phyloP scores from a whole-genome alignment of 2,113 vertebrate species.

The Platysteira castanea region DNA sequence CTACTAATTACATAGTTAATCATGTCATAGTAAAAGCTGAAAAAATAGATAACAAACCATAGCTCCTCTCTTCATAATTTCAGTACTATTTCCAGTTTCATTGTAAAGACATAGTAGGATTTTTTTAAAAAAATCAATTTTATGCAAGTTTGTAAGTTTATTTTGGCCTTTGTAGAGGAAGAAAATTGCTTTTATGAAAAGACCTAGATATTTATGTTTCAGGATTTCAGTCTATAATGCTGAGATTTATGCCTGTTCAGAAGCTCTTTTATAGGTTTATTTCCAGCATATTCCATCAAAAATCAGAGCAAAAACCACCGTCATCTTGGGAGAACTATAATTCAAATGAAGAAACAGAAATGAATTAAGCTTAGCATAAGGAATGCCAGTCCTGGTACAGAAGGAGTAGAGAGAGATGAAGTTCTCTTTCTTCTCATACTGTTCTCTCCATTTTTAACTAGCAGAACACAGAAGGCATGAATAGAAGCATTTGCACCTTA shows the following conservation, averaged over 20 bases:
- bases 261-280: background rate
- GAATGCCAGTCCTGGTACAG: background rate
- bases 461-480: background rate
- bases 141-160: background rate
- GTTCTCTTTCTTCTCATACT: background rate
- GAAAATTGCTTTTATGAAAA: background rate
- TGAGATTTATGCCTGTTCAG: background rate
- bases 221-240: background rate
- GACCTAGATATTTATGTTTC: background rate
- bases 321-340: background rate
- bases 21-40: conserved; percentile 26
- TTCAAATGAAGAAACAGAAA: background rate
- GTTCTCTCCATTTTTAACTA: background rate
- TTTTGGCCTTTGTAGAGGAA: background rate
- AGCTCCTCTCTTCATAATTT: background rate
- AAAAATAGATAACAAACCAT: conserved; percentile 8
- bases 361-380: background rate
- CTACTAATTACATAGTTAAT: conserved; percentile 59
- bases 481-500: background rate
- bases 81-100: background rate
- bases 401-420: background rate
- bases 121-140: background rate
- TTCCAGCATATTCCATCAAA: background rate
- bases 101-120: background rate
- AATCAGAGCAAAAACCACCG: background rate